A percentile compares a stretch with the other conserved stretches of the same genome.
phyloP scores from a whole-genome alignment of 2,797 vertebrate genomes.

The Meda fulgida region DNA sequence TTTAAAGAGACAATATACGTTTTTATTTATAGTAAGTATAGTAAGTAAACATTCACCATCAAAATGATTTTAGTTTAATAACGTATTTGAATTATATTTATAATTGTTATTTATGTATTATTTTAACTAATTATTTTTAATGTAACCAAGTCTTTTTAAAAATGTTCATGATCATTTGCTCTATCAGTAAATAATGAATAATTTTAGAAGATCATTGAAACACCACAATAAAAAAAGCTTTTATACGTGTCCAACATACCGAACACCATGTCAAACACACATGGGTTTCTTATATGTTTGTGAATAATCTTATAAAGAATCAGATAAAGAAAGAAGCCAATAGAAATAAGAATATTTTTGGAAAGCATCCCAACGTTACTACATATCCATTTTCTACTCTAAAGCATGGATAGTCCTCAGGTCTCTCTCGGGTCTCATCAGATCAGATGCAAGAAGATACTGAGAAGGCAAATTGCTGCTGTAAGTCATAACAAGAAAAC shows the following conservation, averaged over 20 bases:
- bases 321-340: not conserved
- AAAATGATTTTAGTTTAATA: not conserved
- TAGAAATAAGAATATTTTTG: not conserved
- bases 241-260: not conserved
- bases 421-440: not conserved
- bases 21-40: not conserved
- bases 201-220: not conserved
- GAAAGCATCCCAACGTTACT: not conserved
- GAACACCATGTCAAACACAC: not conserved
- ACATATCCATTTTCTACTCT: not conserved
- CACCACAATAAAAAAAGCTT: not conserved
- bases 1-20: not conserved
- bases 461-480: constrained; percentile 3
- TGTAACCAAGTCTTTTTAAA: not conserved
- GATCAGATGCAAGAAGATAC: not conserved
- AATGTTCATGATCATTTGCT: not conserved
- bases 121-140: not conserved
- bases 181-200: not conserved
- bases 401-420: not conserved
- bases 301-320: not conserved
- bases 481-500: not conserved
- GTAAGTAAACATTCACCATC: not conserved
- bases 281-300: not conserved
- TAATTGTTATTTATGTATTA: not conserved
- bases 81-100: not conserved